Evolutionary conservation across 2,888 invertebrate genomes (phyloP), one percentile per base, ranked within the genome.

Genomic region (Apomyelois bistriatella): DNA sequence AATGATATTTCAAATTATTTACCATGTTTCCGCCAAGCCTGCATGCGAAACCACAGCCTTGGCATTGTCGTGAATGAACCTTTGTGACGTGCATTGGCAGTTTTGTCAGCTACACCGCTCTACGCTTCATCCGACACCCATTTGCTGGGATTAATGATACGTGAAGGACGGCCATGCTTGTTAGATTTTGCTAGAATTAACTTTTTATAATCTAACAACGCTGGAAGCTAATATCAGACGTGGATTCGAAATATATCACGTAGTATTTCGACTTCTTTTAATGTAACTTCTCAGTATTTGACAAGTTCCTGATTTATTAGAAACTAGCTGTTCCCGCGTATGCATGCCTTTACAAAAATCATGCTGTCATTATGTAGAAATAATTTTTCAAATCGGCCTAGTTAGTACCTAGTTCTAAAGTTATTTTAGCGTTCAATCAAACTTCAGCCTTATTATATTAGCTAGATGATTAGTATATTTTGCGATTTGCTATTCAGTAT

Each of bases 91-190:
- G 56, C 10, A 46, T 46, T 35, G 46, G 54, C 64, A 56, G 63
- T 59, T 65, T 61, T 58, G 59, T 65, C 65, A 61, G 62, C 60
- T 65, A 65, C 63, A 42, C 32, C 52, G 65, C 62, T 63, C 57
- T 63, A 74, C 52, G 65, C 62, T 64, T 56, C 64, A 74, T 71
- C 64, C 59, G 69, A 72, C 72, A 70, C 64, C 62, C 64, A 66
- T 68, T 63, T 57, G 60, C 53, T 57, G 59, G 53, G 66, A 57
- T 55, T 61, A 70, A 58, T 75, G 66, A 64, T 48, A 65, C 70
- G 67, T 79, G 74, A 79, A 78, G 75, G 74, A 72, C 72, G 58
- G 55, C 64, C 63, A 59, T 69, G 65, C 64, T 61, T 61, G 22
- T 22, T 32, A 9, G 60, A 58, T 52, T 38, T 22, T 37, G 48